Conservation (phyloP, 2,888 invertebrate species). For the Kryphioiulus occultus region DNA sequence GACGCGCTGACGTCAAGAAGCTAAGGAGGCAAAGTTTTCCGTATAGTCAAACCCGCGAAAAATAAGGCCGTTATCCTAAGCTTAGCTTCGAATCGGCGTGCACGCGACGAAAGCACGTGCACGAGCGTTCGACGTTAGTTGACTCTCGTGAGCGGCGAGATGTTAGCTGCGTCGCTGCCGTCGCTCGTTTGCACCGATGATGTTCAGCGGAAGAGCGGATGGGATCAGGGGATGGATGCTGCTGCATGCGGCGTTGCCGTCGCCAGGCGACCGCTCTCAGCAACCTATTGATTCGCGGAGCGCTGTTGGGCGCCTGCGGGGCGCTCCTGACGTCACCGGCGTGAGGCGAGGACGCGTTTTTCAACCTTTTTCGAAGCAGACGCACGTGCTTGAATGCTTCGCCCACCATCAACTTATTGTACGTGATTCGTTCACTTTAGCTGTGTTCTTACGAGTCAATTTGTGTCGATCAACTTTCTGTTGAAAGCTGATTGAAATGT, state of each 20-base stretch:
- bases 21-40: not conserved
- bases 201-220: too few species aligned
- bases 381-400: too few species aligned
- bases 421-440: too few species aligned
- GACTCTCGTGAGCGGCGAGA: not conserved
- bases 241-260: not conserved
- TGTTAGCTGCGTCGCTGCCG: not conserved
- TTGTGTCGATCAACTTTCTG: too few species aligned
- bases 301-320: too few species aligned
- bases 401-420: too few species aligned
- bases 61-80: not conserved
- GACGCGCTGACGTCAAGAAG: not conserved
- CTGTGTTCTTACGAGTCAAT: too few species aligned
- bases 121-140: not conserved
- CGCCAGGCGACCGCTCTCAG: not conserved
- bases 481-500: too few species aligned
- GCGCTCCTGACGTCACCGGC: not conserved
- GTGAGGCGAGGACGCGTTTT: too few species aligned
- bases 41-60: not conserved
- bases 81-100: too few species aligned
- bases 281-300: not conserved
- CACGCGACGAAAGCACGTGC: not conserved
- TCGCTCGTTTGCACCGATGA: not conserved
- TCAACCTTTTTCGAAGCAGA: too few species aligned
- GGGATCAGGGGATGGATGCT: too few species aligned